Base-by-base conservation (phyloP, 2,888 invertebrate species). In the Acronicta leporina region DNA sequence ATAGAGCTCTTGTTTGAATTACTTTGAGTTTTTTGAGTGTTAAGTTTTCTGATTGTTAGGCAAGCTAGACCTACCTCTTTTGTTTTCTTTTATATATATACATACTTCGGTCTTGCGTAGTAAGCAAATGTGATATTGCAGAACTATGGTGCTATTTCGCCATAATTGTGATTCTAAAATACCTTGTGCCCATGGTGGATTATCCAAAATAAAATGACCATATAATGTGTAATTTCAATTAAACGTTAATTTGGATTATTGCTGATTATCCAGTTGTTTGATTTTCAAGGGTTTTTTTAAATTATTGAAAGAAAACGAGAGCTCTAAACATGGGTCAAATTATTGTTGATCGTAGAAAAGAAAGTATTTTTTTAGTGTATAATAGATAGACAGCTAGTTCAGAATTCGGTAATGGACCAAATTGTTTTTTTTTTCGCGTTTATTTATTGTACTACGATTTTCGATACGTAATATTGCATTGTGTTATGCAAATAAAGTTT, bases 401-500 rank as follows among this genome's bases (percentile, higher is more conserved):
- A 59, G 53, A 56, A 72, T 60, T 72, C 60, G 68, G 63, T 64
- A 54, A 69, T 70, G 71, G 77, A 81, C 80, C 78, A 77, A 79
- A 75, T 77, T 75, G 80, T 77, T 80, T 83, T 80, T 75, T 82
- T 66, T 71, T 70, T 63, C 41, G 63, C 63, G 56, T 66, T 79
- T 80, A 72, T 79, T 84, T 84, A 77, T 87, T 79, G 68, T 77
- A 73, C 75, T 79, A 75, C 74, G 58, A 78, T 67, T 80, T 70
- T 79, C 76, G 63, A 64, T 77, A 71, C 64, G 59, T 74, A 79
- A 69, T 41, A 58, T 76, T 75, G 83, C 82, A 81, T 84, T 77
- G 73, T 83, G 84, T 87, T 85, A 85, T 83, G 81, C 80, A 82
- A 89, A 89, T 90, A 90, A 90, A 89, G 84, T 88, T 88, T 88